phyloP scores from a whole-genome alignment of 2,888 invertebrate species.

The Epirrhoe tristata region DNA sequence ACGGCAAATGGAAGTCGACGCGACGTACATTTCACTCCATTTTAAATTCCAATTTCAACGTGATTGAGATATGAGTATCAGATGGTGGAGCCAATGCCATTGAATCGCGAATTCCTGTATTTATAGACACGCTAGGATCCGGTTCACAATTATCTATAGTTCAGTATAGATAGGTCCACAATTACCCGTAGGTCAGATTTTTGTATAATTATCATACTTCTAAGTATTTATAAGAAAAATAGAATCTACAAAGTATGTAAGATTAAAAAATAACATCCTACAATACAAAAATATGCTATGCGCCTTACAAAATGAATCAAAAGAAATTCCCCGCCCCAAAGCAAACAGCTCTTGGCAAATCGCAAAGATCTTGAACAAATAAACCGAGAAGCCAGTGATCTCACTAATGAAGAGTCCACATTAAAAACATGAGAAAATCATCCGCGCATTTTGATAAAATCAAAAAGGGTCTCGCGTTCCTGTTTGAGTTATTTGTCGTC shows the following conservation, averaged over 20 bases:
- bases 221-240: too few species aligned
- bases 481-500: constrained; percentile 84
- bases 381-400: constrained; percentile 62
- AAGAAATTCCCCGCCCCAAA: constrained; percentile 46
- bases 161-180: too few species aligned
- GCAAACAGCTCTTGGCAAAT: constrained; percentile 59
- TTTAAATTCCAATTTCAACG: constrained; percentile 63
- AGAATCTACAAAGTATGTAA: too few species aligned
- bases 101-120: constrained; percentile 37
- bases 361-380: constrained; percentile 53
- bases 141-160: not conserved
- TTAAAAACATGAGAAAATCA: constrained; percentile 71
- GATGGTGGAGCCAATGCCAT: constrained; percentile 49
- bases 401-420: constrained; percentile 79
- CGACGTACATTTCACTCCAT: constrained; percentile 68
- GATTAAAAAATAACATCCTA: too few species aligned
- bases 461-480: constrained; percentile 72
- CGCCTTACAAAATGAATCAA: constrained; percentile 28
- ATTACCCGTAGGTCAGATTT: not conserved
- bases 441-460: constrained; percentile 71
- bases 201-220: too few species aligned
- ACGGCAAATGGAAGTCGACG: constrained; percentile 68
- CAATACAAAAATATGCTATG: constrained; percentile 1
- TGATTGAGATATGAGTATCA: constrained; percentile 60
- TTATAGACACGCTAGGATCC: constrained; percentile 8